Percentiles rank a stretch among this genome's conserved stretches.
Conservation (phyloP, 2,113 vertebrate species). For the Aspidoscelis tigris region DNA sequence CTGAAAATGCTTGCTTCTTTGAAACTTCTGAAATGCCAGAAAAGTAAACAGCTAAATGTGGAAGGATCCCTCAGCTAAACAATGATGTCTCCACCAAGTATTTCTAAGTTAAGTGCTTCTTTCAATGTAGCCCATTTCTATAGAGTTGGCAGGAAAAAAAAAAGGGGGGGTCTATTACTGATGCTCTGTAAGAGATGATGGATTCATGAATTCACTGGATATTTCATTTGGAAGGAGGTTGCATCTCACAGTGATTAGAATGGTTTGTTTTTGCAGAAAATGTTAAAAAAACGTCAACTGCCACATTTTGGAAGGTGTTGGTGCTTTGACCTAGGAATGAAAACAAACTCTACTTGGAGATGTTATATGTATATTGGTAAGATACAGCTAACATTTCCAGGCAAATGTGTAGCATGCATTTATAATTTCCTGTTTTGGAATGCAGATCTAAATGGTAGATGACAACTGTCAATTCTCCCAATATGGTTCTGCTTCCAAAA, state of each 20-base stretch:
- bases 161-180: constrained; percentile 41
- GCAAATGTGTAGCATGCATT: background rate
- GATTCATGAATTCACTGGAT: constrained; percentile 36
- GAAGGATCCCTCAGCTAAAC: background rate
- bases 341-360: background rate
- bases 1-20: constrained; percentile 34
- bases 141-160: constrained; percentile 21
- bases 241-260: constrained; percentile 26
- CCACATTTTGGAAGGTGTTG: too few relatives aligned
- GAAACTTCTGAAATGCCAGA: constrained; percentile 43
- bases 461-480: too few relatives aligned
- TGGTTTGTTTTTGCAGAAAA: background rate
- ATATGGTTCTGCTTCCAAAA: too few relatives aligned
- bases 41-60: constrained; percentile 32
- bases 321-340: background rate
- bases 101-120: constrained; percentile 40
- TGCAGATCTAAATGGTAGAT: too few relatives aligned
- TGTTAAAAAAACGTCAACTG: background rate
- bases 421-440: background rate
- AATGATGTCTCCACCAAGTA: background rate
- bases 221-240: constrained; percentile 28
- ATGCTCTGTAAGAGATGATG: constrained; percentile 28
- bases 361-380: background rate
- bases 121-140: constrained; percentile 38
- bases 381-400: background rate